Evolutionary conservation across 2,888 invertebrate species (phyloP), one percentile per base, ranked within the genome.

Genomic region (Aspidiotus destructor): DNA sequence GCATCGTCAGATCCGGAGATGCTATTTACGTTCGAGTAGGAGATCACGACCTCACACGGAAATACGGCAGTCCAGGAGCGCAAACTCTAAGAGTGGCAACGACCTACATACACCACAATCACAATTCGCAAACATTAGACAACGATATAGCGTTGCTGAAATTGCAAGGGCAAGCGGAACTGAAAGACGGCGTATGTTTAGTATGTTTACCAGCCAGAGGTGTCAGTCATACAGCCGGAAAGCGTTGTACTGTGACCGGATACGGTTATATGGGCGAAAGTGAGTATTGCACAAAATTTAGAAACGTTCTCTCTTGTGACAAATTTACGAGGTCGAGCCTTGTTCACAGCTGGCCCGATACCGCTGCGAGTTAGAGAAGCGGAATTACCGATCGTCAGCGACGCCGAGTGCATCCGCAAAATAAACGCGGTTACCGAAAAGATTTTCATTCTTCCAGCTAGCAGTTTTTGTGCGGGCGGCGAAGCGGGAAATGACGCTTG

Each of bases 231-330:
- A 87, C 91, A 1, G 90, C 93, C 8, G 93, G 93, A 68, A 92
- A 92, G 77, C 81, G 92, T 48, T 94, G 94, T 76, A 93, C 92
- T 0, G 93, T 92, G 73, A 94, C 94, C 9, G 94, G 94, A 5
- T 94, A 94, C 75, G 94, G 94, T 8, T 94, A 94, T 76, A 92
- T 93, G 92, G 92, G 92, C 62, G 94, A 94, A 83, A 87, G 92
- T 92, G 76, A 75, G 62, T 42, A 41, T 13, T 6, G n/a, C 2
- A n/a, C 48, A 13, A n/a, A 48, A n/a, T 6, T 28, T 28, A 28
- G 28, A 28, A 28, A 28, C 28, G 28, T 28, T 28, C 28, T 28
- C 28, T 28, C 28, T 28, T 28, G 28, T 28, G 28, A 28, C 28
- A 28, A 28, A 28, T 28, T 28, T 28, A 28, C 28, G 28, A 28